A percentile compares a stretch with the other conserved stretches of the same genome.
Evolutionary conservation across 2,113 vertebrate genomes (phyloP).

Genomic region (Polypterus senegalus): DNA sequence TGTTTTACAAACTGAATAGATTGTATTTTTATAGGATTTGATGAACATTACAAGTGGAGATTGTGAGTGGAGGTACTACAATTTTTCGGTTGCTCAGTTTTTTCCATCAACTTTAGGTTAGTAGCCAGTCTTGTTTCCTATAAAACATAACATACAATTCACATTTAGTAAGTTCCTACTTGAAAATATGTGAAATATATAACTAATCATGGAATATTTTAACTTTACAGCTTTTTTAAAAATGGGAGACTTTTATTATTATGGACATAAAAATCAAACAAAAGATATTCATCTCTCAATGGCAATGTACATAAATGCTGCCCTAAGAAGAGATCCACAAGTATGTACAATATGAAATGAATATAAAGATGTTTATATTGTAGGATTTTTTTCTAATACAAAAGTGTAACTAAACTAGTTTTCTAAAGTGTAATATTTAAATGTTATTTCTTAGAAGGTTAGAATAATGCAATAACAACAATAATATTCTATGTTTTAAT

Average conservation of each 20-base stretch:
- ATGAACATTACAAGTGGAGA: conserved; percentile 39
- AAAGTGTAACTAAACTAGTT: no score
- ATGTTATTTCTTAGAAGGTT: no score
- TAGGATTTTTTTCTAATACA: background rate
- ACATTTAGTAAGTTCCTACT: background rate
- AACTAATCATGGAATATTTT: background rate
- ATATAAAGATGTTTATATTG: background rate
- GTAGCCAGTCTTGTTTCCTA: conserved; percentile 20
- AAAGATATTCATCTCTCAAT: conserved; percentile 50
- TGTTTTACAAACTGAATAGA: background rate
- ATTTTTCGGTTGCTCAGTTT: conserved; percentile 72
- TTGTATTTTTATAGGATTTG: conserved; percentile 49
- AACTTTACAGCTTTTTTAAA: conserved; percentile 66
- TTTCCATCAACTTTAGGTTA: conserved; percentile 68
- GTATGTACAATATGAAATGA: conserved; percentile 41
- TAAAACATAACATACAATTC: background rate
- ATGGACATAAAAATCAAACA: conserved; percentile 47
- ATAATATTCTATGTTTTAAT: no score
- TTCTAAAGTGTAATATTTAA: no score
- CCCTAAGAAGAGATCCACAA: conserved; percentile 69
- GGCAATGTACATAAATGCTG: conserved; percentile 74
- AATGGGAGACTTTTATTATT: conserved; percentile 82
- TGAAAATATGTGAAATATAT: conserved; percentile 4
- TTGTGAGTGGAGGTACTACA: conserved; percentile 80
- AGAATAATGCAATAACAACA: no score